Base-by-base conservation (phyloP, 1,140 invertebrate species). In the Philaenus spumarius region DNA sequence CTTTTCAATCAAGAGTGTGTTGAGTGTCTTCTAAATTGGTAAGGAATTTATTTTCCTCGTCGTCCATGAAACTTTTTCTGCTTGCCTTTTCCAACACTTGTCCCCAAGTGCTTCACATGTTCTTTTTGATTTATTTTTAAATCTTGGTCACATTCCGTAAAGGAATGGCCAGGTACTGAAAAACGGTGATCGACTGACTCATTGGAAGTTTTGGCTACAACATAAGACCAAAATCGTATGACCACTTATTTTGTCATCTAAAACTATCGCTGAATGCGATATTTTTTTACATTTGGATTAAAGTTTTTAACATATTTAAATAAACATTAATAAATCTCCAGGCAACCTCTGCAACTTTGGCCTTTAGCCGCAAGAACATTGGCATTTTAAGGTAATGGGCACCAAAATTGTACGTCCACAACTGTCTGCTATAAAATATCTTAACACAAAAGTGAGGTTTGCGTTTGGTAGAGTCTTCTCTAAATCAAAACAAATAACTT, bases 141-240 rank as follows among this genome's bases (percentile, higher is more conserved):
- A 30, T 64, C 54, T 50, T 58, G 39, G 43, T 63, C 57, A 60
- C 56, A 64, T 55, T 64, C 57, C 37, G 48, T 63, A 24, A 47
- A 60, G 23, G 58, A 63, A 53, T 64, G 63, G 14, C 58, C 61
- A 62, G 39, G 40, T 23, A 48, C 19, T 26, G 63, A 52, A 48
- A 63, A 60, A n/a, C 45, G 46, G 50, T 64, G 58, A 47, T 64
- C 58, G 2, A 64, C 51, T 35, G 46, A 45, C 48, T 62, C 58
- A 40, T 62, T 55, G 7, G 48, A 19, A 34, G 61, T 60, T 24
- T 63, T 64, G 14, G 30, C 55, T 7, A 63, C 50, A 46, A 64
- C 34, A 58, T 60, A 64, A 34, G 59, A 26, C 61, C 63, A 64
- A 63, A 64, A 61, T 51, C 55, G 48, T n/a, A 63, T 48, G 9